These are phyloP conservation scores for Caenorhabditis uteleia DNA, from an alignment of 2,888 invertebrate species.

Conservation along the genomic window DNA sequence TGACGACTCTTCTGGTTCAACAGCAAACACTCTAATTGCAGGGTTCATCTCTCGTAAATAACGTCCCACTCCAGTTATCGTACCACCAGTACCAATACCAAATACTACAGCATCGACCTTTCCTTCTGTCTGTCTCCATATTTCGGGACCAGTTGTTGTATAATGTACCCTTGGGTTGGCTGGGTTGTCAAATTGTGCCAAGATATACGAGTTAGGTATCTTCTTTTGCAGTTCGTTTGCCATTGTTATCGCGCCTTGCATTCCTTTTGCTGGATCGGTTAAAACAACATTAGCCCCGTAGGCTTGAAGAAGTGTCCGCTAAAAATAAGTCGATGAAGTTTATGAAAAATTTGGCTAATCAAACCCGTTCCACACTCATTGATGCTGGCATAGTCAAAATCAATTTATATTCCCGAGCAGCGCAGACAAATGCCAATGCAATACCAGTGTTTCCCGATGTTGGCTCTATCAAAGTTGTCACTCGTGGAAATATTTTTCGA, in stretches of 20 bases:
- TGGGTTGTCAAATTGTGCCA: constrained; percentile 67
- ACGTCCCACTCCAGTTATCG: constrained; percentile 65
- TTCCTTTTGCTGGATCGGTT: constrained; percentile 63
- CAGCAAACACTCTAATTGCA: constrained; percentile 56
- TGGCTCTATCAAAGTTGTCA: constrained; percentile 66
- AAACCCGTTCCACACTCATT: constrained; percentile 67
- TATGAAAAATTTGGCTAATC: constrained; percentile 3
- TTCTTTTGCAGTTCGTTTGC: constrained; percentile 58
- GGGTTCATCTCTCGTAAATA: constrained; percentile 62
- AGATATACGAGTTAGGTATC: constrained; percentile 60
- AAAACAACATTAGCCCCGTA: constrained; percentile 68
- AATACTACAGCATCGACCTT: constrained; percentile 63
- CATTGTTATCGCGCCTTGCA: constrained; percentile 64
- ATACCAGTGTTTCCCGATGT: constrained; percentile 69
- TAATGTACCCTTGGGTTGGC: constrained; percentile 65
- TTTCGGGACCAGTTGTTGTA: constrained; percentile 67
- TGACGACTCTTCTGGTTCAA: constrained; percentile 65
- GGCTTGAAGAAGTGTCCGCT: constrained; percentile 65
- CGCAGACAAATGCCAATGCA: constrained; percentile 68
- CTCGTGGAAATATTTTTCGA: constrained; percentile 56
- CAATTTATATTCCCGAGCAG: constrained; percentile 64
- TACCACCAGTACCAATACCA: constrained; percentile 67
- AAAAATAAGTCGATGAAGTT: constrained; percentile 10
- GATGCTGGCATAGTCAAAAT: constrained; percentile 68
- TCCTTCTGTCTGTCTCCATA: constrained; percentile 66